These are phyloP conservation scores for Aquatica leii DNA, from an alignment of 2,888 invertebrate species.

Conservation along the genomic window DNA sequence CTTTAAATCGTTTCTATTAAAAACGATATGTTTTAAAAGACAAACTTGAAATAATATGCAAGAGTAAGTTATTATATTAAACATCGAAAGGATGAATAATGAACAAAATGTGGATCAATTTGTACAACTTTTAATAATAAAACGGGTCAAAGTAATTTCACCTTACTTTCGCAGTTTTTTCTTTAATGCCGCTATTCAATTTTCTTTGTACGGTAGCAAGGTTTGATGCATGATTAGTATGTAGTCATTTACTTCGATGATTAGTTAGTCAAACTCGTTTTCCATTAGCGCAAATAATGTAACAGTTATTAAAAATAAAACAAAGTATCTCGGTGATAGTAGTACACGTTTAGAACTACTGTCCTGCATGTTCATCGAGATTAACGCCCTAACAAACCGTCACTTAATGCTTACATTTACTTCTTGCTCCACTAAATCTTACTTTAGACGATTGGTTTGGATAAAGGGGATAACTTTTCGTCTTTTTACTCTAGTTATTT, in stretches of 20 bases:
- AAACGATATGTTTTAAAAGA: neutral
- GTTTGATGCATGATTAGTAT: slow-evolving; percentile 34
- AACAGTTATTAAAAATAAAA: slow-evolving; percentile 49
- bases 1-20: no score
- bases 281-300: slow-evolving; percentile 46
- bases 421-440: slow-evolving; percentile 61
- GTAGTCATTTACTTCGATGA: slow-evolving; percentile 17
- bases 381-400: slow-evolving; percentile 38
- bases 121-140: slow-evolving; percentile 52
- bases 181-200: slow-evolving; percentile 43
- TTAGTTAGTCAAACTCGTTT: slow-evolving; percentile 40
- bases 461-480: slow-evolving; percentile 40
- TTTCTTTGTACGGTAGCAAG: slow-evolving; percentile 37
- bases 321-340: slow-evolving; percentile 40
- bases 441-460: slow-evolving; percentile 44
- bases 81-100: slow-evolving; percentile 23
- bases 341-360: slow-evolving; percentile 36
- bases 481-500: slow-evolving; percentile 42
- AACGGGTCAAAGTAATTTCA: slow-evolving; percentile 54
- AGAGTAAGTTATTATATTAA: neutral
- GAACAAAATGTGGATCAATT: slow-evolving; percentile 52
- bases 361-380: slow-evolving; percentile 38
- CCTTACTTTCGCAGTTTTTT: slow-evolving; percentile 56
- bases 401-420: slow-evolving; percentile 51
- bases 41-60: neutral